Evolutionary conservation across 2,113 vertebrate genomes (phyloP).

Genomic region (Sturnira hondurensis): DNA sequence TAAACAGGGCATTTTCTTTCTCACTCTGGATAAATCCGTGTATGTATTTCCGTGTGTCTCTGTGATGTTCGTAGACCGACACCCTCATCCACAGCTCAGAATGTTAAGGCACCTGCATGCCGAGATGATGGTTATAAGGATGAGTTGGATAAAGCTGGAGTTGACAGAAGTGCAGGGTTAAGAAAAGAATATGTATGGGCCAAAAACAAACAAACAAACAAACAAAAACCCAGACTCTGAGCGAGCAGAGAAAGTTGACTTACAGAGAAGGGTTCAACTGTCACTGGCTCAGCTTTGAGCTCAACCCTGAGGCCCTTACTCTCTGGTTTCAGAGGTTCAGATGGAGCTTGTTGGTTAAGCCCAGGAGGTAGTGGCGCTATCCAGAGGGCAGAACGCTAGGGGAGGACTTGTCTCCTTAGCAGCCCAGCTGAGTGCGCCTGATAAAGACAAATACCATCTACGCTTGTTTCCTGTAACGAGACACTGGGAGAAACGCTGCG

Average conservation of each 20-base stretch:
- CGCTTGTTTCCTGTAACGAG: background rate
- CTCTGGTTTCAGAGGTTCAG: background rate
- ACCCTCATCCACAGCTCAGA: background rate
- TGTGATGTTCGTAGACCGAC: background rate
- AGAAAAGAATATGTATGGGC: background rate
- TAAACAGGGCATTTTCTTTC: background rate
- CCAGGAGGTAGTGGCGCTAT: slow-evolving; percentile 52
- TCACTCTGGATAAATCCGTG: background rate
- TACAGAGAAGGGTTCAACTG: background rate
- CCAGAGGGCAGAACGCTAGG: background rate
- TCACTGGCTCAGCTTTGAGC: background rate
- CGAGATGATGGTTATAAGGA: background rate
- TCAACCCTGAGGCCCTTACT: background rate
- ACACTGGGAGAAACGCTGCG: background rate
- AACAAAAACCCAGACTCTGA: background rate
- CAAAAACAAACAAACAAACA: too few species aligned
- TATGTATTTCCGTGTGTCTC: background rate
- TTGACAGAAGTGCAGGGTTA: background rate
- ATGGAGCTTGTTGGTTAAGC: background rate
- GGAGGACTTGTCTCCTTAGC: background rate
- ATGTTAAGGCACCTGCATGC: background rate
- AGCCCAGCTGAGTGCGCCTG: background rate
- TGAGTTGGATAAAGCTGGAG: background rate
- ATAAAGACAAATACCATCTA: background rate
- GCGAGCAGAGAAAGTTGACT: background rate